Conservation (phyloP, 2,888 invertebrate species). For the Rhopalosiphum nymphaeae region DNA sequence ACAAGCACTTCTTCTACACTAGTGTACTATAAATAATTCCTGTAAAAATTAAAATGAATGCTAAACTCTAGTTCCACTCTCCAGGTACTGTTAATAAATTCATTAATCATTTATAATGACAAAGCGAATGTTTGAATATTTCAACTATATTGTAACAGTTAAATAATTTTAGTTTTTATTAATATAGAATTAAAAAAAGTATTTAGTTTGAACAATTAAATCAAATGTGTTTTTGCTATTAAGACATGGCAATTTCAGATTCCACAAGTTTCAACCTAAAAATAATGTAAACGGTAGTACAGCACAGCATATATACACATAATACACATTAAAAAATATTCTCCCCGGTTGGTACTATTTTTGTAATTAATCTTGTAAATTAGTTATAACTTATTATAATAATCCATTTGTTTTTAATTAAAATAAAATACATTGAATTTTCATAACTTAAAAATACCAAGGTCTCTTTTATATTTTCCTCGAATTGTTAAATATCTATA, state of each 20-base stretch:
- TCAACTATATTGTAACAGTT: background rate
- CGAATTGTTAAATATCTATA: background rate
- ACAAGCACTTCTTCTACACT: background rate
- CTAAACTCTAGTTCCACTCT: background rate
- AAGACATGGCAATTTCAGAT: background rate
- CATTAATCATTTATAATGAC: conserved; percentile 29
- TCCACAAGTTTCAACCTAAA: background rate
- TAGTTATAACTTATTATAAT: background rate
- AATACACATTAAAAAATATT: background rate
- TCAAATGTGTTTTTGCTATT: background rate
- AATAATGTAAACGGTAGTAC: background rate
- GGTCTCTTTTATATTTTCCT: background rate
- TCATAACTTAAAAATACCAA: background rate
- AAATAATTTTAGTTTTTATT: background rate
- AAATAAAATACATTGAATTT: background rate
- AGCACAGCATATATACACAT: background rate
- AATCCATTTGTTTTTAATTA: background rate
- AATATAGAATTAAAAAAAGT: background rate
- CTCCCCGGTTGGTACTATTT: background rate
- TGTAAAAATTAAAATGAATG: conserved; percentile 27
- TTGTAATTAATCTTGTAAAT: background rate
- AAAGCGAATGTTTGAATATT: background rate
- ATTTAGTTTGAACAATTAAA: background rate
- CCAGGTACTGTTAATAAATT: background rate
- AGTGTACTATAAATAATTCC: conserved; percentile 20